Conservation (phyloP, 1,140 invertebrate genomes). For the Tachypleus tridentatus region DNA sequence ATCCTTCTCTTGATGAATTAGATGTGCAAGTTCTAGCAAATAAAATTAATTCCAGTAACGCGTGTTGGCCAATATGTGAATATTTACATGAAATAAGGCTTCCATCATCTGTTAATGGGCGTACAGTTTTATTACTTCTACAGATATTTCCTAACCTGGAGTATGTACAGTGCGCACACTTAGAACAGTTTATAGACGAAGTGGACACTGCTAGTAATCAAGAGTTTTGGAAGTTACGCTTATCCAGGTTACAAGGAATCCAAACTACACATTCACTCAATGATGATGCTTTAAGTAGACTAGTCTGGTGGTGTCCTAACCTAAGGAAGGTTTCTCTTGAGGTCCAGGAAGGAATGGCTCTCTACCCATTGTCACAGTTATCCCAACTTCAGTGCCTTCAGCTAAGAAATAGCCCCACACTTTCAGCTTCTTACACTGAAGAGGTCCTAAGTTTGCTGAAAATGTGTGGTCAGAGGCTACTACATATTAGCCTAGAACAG, state of each 20-base stretch:
- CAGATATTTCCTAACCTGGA: constrained; percentile 18
- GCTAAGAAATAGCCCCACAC: constrained; percentile 20
- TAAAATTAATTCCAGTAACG: background rate
- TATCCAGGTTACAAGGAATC: constrained; percentile 11
- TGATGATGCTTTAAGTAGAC: constrained; percentile 11
- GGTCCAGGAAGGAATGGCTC: constrained; percentile 22
- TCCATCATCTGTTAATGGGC: constrained; percentile 21
- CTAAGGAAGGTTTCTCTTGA: constrained; percentile 20
- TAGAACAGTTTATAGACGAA: constrained; percentile 19
- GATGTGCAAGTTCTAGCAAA: constrained; percentile 15
- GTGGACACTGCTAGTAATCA: background rate
- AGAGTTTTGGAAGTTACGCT: constrained; percentile 7
- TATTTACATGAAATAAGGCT: constrained; percentile 14
- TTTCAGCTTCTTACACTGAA: constrained; percentile 16
- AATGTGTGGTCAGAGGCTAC: constrained; percentile 17
- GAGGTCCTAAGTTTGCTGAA: constrained; percentile 21
- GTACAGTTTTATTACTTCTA: constrained; percentile 18
- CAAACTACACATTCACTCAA: constrained; percentile 19
- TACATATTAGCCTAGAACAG: constrained; percentile 17
- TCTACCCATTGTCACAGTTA: constrained; percentile 15
- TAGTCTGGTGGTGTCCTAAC: constrained; percentile 20
- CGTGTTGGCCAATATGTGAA: background rate
- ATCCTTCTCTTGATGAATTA: constrained; percentile 21
- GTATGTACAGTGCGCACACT: constrained; percentile 18
- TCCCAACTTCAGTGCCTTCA: constrained; percentile 11